Evolutionary conservation across 2,113 vertebrate species (phyloP), one percentile per base, ranked within the genome.

Genomic region (Gavia stellata): DNA sequence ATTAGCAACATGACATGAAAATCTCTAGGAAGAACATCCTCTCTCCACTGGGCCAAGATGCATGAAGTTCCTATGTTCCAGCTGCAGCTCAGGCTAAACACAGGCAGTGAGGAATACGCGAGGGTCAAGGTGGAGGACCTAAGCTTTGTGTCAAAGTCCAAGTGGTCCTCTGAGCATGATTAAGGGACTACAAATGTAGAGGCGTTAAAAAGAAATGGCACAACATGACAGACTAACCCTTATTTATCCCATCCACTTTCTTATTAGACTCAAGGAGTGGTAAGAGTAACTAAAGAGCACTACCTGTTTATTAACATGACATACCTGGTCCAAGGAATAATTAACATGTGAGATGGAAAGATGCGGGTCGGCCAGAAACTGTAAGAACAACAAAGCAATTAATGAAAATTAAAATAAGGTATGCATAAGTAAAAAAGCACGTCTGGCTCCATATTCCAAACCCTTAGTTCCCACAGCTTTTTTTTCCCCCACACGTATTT

Each of bases 281-380:
- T 14, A 89, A 75, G 28, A 79, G 28, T 40, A 91, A 84, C 18
- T 44, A 38, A 62, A 83, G n/a, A 83, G 44, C 42, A 74, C 49
- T 20, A 45, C 15, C 8, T 68, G 14, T 72, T 92, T 61, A 85
- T 75, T 82, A 92, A 75, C 23, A 15, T 42, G 34, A 90, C 97
- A 81, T 98, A 99, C 99, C 99, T 99, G 99, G 92, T 99, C 99
- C 59, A 99, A 98, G 96, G 98, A 99, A 91, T 99, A 99, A 97
- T 99, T 99, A 86, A 99, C 98, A 70, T 99, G 99, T 5, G 99
- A 99, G 97, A 99, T 99, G 21, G 99, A 99, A 88, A 99, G 99
- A 97, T 99, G 99, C 14, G 99, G 99, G 97, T 99, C 99, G 45
- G 98, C 98, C 80, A 99, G 98, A 96, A 99, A 99, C 99, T 99